Evolutionary conservation across 2,888 invertebrate species (phyloP), one percentile per base, ranked within the genome.

Genomic region (Megastigmus dorsalis): DNA sequence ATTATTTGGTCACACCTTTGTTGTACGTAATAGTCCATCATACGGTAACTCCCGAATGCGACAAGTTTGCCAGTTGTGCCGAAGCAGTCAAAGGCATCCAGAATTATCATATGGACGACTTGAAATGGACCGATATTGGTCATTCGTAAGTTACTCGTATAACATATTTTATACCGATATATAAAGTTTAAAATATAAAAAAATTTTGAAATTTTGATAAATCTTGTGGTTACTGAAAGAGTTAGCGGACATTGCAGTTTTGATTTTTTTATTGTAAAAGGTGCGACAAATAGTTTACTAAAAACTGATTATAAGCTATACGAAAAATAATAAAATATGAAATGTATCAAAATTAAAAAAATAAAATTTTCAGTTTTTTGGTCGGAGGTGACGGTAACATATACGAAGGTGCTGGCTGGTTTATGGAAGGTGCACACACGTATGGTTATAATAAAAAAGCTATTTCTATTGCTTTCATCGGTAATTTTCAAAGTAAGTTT

Each of bases 331-430:
- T 28, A 67, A 4, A 69, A 30, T 36, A 60, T 30, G 18, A 69
- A 45, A 36, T 5, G 5, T 28, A 26, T 38, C 23, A 23, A 13
- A n/a, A 41, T n/a, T 18, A 13, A 26, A 18, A 38, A 15, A 26
- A 3, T 55, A 55, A 2, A 7, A 54, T 28, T 59, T 54, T 15
- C 20, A 92, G 91, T 54, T 92, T 92, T 77, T 80, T 93, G 75
- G 89, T 93, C 66, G 93, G 93, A 5, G 91, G 91, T 30, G 92
- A 93, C 81, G 93, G 92, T 4, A 89, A 91, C 36, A 88, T 93
- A 9, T 93, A 92, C 79, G 92, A 93, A 85, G 93, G 93, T 0
- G 84, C 89, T 1, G 93, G 93, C 1, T 93, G 93, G 93, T 88
- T 90, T 4, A 88, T 89, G 43, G 88, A 89, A 9, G 93, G 93